Percentiles rank a stretch among this genome's conserved stretches.
Conservation (phyloP, 2,888 invertebrate species). For the Hirtodrosophila cameraria region DNA sequence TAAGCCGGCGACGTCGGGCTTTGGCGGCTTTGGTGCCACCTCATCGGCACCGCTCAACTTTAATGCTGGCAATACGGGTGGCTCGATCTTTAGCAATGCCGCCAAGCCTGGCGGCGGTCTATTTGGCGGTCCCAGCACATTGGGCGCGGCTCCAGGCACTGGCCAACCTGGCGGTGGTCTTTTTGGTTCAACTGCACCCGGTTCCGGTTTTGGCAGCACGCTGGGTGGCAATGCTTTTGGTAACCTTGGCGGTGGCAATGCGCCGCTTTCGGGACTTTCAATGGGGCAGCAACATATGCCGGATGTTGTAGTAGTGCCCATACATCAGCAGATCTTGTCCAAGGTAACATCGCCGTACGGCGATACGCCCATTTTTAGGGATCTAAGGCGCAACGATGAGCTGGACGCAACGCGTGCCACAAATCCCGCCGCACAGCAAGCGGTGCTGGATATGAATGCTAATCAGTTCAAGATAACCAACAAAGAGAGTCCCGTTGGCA, state of each 20-base stretch:
- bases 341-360: constrained; percentile 94
- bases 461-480: constrained; percentile 86
- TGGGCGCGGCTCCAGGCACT: constrained; percentile 43
- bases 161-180: constrained; percentile 9
- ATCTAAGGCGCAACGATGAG: constrained; percentile 86
- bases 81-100: constrained; percentile 85
- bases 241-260: constrained; percentile 41
- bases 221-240: constrained; percentile 55
- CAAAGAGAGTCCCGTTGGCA: constrained; percentile 84
- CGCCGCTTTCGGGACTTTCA: constrained; percentile 47
- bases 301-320: constrained; percentile 81
- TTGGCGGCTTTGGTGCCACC: constrained; percentile 86
- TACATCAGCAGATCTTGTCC: constrained; percentile 90
- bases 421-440: constrained; percentile 89
- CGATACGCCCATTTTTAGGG: constrained; percentile 93
- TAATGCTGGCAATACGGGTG: constrained; percentile 73
- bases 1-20: constrained; percentile 85
- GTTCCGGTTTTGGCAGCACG: constrained; percentile 84
- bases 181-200: constrained; percentile 49
- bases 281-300: constrained; percentile 72
- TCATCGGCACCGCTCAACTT: constrained; percentile 82
- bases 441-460: constrained; percentile 85
- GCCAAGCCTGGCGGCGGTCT: constrained; percentile 82
- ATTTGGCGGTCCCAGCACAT: constrained; percentile 82
- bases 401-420: constrained; percentile 89